Conservation (phyloP, 2,797 vertebrate species). For the Taenioides sp. region DNA sequence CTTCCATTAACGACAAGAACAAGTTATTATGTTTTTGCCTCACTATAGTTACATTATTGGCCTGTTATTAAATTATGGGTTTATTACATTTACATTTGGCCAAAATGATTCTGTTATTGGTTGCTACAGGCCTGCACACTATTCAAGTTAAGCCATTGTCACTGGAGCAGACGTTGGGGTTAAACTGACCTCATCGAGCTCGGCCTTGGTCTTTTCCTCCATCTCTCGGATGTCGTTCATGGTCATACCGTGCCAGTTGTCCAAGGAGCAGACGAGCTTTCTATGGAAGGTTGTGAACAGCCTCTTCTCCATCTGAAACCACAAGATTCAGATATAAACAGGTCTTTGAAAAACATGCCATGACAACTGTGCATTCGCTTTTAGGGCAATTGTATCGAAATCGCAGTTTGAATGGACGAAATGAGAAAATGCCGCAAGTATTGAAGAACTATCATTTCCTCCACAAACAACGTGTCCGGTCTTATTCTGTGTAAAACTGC, state of each 20-base stretch:
- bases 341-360: background rate
- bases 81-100: too few relatives aligned
- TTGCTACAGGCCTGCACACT: background rate
- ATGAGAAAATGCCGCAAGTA: too few relatives aligned
- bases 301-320: conserved; percentile 88
- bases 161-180: background rate
- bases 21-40: too few relatives aligned
- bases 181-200: conserved; percentile 88
- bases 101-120: too few relatives aligned
- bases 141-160: background rate
- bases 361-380: background rate
- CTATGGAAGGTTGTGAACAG: conserved; percentile 96
- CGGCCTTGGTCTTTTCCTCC: conserved; percentile 92
- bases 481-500: too few relatives aligned
- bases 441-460: too few relatives aligned
- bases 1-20: too few relatives aligned
- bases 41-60: too few relatives aligned
- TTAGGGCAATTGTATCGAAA: background rate
- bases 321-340: conserved; percentile 3
- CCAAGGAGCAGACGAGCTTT: conserved; percentile 95
- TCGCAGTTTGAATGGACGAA: too few relatives aligned
- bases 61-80: too few relatives aligned
- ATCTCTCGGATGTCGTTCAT: conserved; percentile 97
- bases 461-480: too few relatives aligned
- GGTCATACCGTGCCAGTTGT: conserved; percentile 89